These are phyloP conservation scores for Drosophila gunungcola DNA, from an alignment of 1,140 invertebrate species.

Conservation along the genomic window DNA sequence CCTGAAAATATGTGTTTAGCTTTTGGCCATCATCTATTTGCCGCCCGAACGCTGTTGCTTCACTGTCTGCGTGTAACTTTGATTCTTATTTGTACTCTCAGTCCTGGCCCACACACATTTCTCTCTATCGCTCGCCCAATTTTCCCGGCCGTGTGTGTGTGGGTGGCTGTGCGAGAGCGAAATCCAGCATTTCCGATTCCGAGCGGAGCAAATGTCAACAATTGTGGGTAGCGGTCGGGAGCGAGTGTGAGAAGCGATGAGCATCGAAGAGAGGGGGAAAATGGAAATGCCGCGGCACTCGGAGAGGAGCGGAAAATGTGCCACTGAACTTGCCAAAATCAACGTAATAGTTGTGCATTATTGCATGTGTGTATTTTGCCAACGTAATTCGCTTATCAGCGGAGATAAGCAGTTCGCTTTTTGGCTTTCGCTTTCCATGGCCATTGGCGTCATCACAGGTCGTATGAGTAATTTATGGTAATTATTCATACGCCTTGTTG, in stretches of 20 bases:
- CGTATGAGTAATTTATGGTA: slow-evolving; percentile 60
- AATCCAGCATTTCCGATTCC: slow-evolving; percentile 68
- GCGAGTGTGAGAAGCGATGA: slow-evolving; percentile 32
- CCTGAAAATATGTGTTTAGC: slow-evolving; percentile 66
- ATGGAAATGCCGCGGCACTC: neutral
- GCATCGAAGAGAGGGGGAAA: slow-evolving; percentile 22
- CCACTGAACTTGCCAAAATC: slow-evolving; percentile 43
- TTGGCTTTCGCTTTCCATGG: slow-evolving; percentile 44
- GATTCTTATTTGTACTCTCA: slow-evolving; percentile 61
- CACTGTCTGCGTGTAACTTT: slow-evolving; percentile 66
- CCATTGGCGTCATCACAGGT: slow-evolving; percentile 40
- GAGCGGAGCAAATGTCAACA: slow-evolving; percentile 44
- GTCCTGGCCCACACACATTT: slow-evolving; percentile 37
- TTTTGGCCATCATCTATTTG: slow-evolving; percentile 51
- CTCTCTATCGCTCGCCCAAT: slow-evolving; percentile 23
- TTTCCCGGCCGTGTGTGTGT: slow-evolving; percentile 21
- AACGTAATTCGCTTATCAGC: slow-evolving; percentile 37
- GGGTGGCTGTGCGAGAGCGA: slow-evolving; percentile 36
- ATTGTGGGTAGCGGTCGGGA: slow-evolving; percentile 49
- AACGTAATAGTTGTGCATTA: slow-evolving; percentile 41
- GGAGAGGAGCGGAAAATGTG: slow-evolving; percentile 14
- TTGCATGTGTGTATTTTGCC: slow-evolving; percentile 10
- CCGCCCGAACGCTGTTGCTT: slow-evolving; percentile 20
- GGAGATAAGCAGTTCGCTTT: slow-evolving; percentile 18
- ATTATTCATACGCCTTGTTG: slow-evolving; percentile 52